These are phyloP conservation scores for Philotrypesis tridentata DNA, from an alignment of 1,140 invertebrate species.

Conservation along the genomic window DNA sequence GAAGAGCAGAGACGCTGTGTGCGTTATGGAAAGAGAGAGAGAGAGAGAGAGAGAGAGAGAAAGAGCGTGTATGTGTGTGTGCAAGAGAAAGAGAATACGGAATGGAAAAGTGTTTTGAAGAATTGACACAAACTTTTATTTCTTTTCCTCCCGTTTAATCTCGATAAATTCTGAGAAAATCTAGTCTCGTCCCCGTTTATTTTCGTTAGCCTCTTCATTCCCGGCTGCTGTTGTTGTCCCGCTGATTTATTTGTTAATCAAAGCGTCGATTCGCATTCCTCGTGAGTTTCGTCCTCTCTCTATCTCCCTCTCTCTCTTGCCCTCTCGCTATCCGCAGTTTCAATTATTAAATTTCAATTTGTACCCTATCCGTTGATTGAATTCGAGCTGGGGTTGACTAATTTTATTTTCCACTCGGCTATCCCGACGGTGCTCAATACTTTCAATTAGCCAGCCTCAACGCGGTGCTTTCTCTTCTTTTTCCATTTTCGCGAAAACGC, in stretches of 20 bases:
- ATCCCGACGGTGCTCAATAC: too few relatives aligned
- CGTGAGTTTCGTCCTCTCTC: neutral
- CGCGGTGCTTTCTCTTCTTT: neutral
- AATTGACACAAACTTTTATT: constrained; percentile 44
- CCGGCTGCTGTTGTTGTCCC: neutral
- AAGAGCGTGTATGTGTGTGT: neutral
- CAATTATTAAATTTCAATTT: neutral
- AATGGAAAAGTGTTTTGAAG: constrained; percentile 40
- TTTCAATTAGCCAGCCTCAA: neutral
- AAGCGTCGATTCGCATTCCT: neutral
- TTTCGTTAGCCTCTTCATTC: constrained; percentile 14
- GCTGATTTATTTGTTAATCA: constrained; percentile 36
- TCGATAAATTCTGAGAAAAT: constrained; percentile 34
- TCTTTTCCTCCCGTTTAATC: constrained; percentile 20
- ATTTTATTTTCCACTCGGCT: too few relatives aligned
- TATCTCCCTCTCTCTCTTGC: neutral
- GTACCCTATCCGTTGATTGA: neutral
- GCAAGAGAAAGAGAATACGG: neutral
- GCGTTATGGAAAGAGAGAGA: neutral
- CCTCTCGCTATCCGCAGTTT: neutral
- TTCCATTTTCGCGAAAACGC: neutral
- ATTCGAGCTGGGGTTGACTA: too few relatives aligned
- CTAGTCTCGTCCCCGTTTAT: neutral
- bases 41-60: neutral
- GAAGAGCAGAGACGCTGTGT: neutral